These are phyloP conservation scores for Charina bottae DNA, from an alignment of 2,113 vertebrate species.

Conservation along the genomic window DNA sequence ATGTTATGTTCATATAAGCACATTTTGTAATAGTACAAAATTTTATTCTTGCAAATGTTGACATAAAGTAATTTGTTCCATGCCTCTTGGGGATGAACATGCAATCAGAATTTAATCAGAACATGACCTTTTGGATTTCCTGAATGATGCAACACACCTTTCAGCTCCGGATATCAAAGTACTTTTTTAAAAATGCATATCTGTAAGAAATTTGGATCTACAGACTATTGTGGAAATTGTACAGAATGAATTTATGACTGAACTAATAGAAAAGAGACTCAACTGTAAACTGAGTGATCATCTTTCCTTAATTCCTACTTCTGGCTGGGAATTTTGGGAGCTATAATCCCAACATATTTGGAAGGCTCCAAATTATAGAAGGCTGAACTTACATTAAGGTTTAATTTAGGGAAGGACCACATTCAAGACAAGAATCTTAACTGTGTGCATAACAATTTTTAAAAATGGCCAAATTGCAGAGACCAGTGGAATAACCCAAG, in stretches of 20 bases:
- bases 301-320: background rate
- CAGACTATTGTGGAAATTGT: background rate
- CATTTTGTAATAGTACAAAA: background rate
- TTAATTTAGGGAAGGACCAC: background rate
- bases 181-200: background rate
- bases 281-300: background rate
- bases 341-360: background rate
- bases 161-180: background rate
- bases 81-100: background rate
- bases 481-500: constrained; percentile 33
- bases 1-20: background rate
- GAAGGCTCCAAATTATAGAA: background rate
- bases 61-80: background rate
- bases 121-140: background rate
- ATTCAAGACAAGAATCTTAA: background rate
- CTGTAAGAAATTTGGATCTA: background rate
- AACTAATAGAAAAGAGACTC: background rate
- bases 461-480: constrained; percentile 45
- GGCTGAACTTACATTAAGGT: background rate
- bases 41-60: background rate
- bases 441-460: too few species aligned
- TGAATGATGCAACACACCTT: background rate
- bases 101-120: background rate
- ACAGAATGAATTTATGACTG: background rate
- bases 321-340: background rate